phyloP scores from a whole-genome alignment of 2,797 vertebrate genomes.

The Thripadectes ignobilis region DNA sequence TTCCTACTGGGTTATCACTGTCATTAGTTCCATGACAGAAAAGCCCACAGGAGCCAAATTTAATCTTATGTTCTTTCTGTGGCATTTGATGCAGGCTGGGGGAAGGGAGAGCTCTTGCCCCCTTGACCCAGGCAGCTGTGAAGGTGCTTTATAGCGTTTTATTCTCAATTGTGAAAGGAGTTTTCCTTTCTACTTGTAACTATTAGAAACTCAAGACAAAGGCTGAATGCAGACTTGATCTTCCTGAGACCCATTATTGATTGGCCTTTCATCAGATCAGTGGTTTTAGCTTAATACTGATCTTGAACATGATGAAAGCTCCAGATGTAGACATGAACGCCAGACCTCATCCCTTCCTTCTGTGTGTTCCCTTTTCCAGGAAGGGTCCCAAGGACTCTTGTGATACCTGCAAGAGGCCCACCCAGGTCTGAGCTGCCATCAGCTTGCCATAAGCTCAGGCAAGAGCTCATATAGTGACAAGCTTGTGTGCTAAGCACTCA shows the following conservation, averaged over 20 bases:
- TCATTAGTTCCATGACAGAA: not conserved
- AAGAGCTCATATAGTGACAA: not conserved
- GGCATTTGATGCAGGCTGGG: not conserved
- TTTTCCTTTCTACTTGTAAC: not conserved
- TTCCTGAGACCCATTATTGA: not conserved
- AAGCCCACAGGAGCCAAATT: not conserved
- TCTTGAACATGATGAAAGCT: not conserved
- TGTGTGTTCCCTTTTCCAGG: not conserved
- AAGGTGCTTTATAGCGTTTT: not conserved
- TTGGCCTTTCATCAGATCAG: not conserved
- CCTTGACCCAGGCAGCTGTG: not conserved
- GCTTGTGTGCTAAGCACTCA: not conserved
- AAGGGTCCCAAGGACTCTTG: not conserved
- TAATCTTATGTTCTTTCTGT: not conserved
- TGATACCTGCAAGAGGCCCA: not conserved
- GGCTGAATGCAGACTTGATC: not conserved
- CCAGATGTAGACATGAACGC: not conserved
- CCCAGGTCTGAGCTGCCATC: not conserved
- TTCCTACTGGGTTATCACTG: not conserved
- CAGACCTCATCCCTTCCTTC: not conserved
- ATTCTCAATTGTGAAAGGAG: not conserved
- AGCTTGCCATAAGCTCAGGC: not conserved
- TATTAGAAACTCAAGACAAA: not conserved
- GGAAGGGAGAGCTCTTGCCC: not conserved
- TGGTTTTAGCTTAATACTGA: not conserved